phyloP scores from a whole-genome alignment of 2,888 invertebrate species.

The Strigamia transsilvanica region DNA sequence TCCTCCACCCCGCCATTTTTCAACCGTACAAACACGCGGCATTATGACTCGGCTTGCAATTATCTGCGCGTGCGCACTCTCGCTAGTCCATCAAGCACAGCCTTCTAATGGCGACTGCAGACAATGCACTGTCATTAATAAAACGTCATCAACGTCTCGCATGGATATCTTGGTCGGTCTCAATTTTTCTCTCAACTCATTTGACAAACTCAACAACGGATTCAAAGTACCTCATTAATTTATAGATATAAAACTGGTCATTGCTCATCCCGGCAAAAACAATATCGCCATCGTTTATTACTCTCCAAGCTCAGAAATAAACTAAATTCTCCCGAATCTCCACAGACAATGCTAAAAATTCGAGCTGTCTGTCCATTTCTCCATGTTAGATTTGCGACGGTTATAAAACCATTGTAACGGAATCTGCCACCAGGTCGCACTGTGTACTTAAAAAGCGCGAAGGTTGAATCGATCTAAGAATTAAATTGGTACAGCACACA shows the following conservation, averaged over 20 bases:
- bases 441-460: too few species aligned
- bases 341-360: too few species aligned
- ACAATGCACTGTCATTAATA: slow-evolving; percentile 19
- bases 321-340: too few species aligned
- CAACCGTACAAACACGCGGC: slow-evolving; percentile 26
- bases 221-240: slow-evolving; percentile 27
- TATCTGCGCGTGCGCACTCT: slow-evolving; percentile 11
- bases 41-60: slow-evolving; percentile 17
- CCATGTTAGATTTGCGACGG: too few species aligned
- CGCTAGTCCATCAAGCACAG: slow-evolving; percentile 35
- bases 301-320: too few species aligned
- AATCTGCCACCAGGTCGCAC: too few species aligned
- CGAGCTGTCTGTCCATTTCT: too few species aligned
- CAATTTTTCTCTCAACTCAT: slow-evolving; percentile 6
- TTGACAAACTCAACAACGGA: slow-evolving; percentile 38
- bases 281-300: not conserved
- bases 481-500: too few species aligned
- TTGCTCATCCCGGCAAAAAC: not conserved
- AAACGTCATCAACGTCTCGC: slow-evolving; percentile 25
- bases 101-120: slow-evolving; percentile 28
- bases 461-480: too few species aligned
- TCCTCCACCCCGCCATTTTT: slow-evolving; percentile 12
- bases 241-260: slow-evolving; percentile 30
- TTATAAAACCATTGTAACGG: too few species aligned
- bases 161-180: slow-evolving; percentile 18